Percentiles rank a stretch among this genome's conserved stretches.
Conservation (phyloP, 2,797 vertebrate genomes). For the Hylomyscus alleni region DNA sequence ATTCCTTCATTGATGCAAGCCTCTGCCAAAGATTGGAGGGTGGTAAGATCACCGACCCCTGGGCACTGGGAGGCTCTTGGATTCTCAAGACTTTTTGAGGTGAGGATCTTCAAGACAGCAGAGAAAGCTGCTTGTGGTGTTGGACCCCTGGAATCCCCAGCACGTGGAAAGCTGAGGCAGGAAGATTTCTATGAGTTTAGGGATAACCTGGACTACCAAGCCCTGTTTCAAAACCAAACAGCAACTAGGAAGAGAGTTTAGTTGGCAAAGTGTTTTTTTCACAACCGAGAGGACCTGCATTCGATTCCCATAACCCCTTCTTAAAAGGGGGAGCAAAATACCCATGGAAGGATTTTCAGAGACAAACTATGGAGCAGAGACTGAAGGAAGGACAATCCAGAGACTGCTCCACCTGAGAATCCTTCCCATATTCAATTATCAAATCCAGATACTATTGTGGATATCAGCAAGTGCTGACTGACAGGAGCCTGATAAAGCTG, state of each 20-base stretch:
- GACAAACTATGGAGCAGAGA: too few species aligned
- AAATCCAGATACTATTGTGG: too few species aligned
- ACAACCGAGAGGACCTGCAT: background rate
- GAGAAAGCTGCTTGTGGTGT: background rate
- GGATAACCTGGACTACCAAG: background rate
- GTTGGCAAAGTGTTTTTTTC: background rate
- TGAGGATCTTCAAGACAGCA: background rate
- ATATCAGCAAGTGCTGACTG: too few species aligned
- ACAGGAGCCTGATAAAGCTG: too few species aligned
- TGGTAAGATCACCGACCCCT: background rate
- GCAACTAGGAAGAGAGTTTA: background rate
- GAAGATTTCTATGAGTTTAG: background rate
- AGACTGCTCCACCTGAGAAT: too few species aligned
- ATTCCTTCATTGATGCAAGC: background rate
- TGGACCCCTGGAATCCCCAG: background rate
- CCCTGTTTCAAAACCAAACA: background rate
- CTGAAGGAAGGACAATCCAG: too few species aligned
- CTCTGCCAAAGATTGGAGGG: background rate
- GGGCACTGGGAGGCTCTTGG: background rate
- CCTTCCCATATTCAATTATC: too few species aligned
- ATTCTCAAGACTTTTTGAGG: background rate
- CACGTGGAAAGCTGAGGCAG: too few species aligned
- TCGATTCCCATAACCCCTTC: background rate
- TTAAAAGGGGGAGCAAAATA: too few species aligned
- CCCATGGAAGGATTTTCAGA: too few species aligned